phyloP scores from a whole-genome alignment of 2,888 invertebrate species.

The Proisotoma minuta region DNA sequence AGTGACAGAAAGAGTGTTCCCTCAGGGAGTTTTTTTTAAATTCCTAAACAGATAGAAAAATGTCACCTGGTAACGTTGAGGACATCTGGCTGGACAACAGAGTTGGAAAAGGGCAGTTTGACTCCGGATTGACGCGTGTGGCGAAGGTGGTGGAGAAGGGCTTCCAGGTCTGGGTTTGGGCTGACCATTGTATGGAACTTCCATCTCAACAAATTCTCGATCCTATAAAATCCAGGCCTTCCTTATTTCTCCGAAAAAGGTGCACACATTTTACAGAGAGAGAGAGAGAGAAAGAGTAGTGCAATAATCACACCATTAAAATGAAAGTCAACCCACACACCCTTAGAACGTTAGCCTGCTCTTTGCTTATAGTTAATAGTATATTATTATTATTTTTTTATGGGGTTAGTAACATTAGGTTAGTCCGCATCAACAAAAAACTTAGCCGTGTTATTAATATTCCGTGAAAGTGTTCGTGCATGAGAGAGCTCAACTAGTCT shows the following conservation, averaged over 20 bases:
- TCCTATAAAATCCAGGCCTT: conserved; percentile 61
- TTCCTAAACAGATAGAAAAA: conserved; percentile 7
- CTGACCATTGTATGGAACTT: conserved; percentile 88
- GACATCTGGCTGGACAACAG: conserved; percentile 47
- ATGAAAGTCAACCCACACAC: background rate
- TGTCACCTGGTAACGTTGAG: conserved; percentile 48
- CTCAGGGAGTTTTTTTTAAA: background rate
- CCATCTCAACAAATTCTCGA: conserved; percentile 94
- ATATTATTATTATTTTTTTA: background rate
- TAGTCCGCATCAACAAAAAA: background rate
- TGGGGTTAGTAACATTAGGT: background rate
- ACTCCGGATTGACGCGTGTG: conserved; percentile 35
- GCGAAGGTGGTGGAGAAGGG: conserved; percentile 46
- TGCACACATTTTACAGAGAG: background rate
- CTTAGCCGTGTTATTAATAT: background rate
- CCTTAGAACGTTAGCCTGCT: background rate
- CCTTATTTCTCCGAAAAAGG: conserved; percentile 9
- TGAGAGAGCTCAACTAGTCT: background rate
- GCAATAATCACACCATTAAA: background rate
- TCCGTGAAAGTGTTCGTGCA: background rate
- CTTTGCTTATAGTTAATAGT: too few species aligned
- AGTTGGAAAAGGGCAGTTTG: conserved; percentile 45
- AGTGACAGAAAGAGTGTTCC: background rate
- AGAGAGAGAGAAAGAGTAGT: background rate
- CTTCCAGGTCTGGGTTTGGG: conserved; percentile 80